Evolutionary conservation across 2,797 vertebrate genomes (phyloP).

Genomic region (Astyanax mexicanus): DNA sequence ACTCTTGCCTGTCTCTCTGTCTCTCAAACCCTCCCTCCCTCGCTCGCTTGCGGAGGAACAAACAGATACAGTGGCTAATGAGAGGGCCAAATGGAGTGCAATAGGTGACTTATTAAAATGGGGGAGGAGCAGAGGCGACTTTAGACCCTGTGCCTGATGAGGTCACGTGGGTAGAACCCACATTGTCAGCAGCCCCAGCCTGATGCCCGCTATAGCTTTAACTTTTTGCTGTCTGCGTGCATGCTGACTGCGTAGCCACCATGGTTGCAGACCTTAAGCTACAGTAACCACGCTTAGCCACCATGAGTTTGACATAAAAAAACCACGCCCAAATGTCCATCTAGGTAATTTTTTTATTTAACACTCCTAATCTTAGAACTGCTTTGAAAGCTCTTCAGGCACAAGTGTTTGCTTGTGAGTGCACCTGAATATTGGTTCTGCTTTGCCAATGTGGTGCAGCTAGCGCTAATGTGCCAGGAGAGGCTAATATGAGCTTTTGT

Average conservation of each 20-base stretch:
- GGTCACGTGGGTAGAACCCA: constrained; percentile 15
- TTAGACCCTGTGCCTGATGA: constrained; percentile 64
- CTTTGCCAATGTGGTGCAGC: background rate
- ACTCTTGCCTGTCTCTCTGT: constrained; percentile 12
- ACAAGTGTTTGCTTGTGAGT: background rate
- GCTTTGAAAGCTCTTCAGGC: background rate
- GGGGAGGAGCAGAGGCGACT: constrained; percentile 80
- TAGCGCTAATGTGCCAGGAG: background rate
- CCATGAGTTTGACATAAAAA: background rate
- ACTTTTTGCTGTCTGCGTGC: background rate
- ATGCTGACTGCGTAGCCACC: background rate
- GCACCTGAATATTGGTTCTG: background rate
- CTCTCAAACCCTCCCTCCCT: constrained; percentile 38
- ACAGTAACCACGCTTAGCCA: background rate
- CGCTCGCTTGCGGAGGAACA: constrained; percentile 60
- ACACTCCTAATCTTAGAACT: background rate
- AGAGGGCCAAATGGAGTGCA: constrained; percentile 82
- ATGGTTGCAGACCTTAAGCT: background rate
- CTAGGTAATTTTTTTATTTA: constrained; percentile 8
- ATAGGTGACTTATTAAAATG: constrained; percentile 92
- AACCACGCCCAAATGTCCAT: background rate
- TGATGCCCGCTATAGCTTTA: constrained; percentile 71
- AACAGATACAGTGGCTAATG: constrained; percentile 81
- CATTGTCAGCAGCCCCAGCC: background rate
- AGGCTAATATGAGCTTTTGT: constrained; percentile 73